These are phyloP conservation scores for Uropsilus gracilis DNA, from an alignment of 2,113 vertebrate genomes.

Conservation along the genomic window DNA sequence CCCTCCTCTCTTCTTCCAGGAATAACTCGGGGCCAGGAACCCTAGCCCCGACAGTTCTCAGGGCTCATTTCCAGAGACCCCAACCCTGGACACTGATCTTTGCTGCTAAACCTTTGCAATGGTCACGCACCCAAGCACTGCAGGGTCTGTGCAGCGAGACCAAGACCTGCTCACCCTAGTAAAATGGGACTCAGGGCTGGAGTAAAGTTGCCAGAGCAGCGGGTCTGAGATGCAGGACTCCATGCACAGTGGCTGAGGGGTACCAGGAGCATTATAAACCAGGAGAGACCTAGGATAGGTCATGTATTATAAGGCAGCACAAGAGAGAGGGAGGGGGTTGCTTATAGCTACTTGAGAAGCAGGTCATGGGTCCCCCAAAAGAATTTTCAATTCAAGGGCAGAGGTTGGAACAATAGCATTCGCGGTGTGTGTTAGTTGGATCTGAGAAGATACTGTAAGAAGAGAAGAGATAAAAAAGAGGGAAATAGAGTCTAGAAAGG, in stretches of 20 bases:
- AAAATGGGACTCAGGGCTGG: background rate
- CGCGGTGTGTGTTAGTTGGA: background rate
- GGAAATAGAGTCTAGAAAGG: background rate
- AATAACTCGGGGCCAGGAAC: too few species aligned
- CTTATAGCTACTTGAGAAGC: background rate
- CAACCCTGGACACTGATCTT: background rate
- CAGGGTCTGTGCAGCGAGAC: background rate
- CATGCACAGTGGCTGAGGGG: background rate
- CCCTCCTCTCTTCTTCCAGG: background rate
- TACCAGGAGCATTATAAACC: background rate
- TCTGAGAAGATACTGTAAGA: background rate
- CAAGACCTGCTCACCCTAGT: background rate
- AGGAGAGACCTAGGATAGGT: background rate
- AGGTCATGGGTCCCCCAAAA: background rate
- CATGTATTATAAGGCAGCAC: background rate
- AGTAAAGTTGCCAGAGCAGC: background rate
- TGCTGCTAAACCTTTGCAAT: too few species aligned
- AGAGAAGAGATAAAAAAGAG: background rate
- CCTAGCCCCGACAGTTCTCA: background rate
- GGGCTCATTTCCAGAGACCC: background rate
- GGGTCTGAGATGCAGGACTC: background rate
- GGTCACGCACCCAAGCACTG: background rate
- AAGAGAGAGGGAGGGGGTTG: background rate
- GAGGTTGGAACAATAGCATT: background rate
- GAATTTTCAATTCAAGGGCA: background rate